phyloP scores from a whole-genome alignment of 2,797 vertebrate species.

The Tinamus major region DNA sequence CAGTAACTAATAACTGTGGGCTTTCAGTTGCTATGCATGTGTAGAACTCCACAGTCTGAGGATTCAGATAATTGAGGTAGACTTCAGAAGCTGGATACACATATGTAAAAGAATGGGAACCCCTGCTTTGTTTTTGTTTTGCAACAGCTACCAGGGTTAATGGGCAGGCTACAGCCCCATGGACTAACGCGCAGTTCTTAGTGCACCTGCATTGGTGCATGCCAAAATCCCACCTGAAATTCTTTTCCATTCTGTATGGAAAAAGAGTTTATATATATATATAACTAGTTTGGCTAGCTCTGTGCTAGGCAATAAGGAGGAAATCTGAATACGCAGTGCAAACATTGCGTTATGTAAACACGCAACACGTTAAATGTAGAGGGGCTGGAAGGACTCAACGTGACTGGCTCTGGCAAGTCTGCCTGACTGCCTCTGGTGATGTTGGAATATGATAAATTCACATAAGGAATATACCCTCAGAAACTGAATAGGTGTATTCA shows the following conservation, averaged over 20 bases:
- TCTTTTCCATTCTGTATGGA: accelerated
- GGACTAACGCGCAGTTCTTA: neutral
- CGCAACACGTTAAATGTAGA: accelerated
- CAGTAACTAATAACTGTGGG: neutral
- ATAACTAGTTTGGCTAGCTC: neutral
- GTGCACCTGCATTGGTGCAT: neutral
- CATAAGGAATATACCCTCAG: neutral
- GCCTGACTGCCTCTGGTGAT: neutral
- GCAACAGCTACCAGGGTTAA: neutral
- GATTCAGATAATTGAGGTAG: neutral
- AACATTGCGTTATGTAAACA: too few relatives aligned
- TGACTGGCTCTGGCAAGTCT: accelerated
- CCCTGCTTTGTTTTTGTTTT: neutral
- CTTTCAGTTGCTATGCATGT: too few relatives aligned
- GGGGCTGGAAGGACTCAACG: too few relatives aligned
- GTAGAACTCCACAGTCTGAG: neutral
- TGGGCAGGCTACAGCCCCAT: neutral
- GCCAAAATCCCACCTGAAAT: neutral
- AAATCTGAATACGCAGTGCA: neutral
- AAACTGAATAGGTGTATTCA: neutral
- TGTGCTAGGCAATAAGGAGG: accelerated
- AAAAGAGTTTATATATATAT: neutral
- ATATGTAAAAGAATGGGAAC: accelerated
- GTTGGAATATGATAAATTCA: neutral
- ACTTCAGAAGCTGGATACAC: neutral